A percentile compares a stretch with the other conserved stretches of the same genome.
These are phyloP conservation scores for Leucozona laternaria DNA, from an alignment of 2,888 invertebrate genomes.

Conservation along the genomic window DNA sequence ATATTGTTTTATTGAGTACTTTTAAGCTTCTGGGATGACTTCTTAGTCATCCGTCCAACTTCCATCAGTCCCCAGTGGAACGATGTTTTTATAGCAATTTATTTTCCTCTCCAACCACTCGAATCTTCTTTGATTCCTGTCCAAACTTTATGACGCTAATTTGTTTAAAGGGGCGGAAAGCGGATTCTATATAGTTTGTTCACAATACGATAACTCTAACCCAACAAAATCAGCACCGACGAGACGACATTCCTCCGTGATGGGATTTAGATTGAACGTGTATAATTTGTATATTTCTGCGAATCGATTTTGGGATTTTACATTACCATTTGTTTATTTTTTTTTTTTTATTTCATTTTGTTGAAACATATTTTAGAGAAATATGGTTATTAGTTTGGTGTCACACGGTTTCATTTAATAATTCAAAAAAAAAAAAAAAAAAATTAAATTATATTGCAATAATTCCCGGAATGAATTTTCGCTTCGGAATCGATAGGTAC, in stretches of 20 bases:
- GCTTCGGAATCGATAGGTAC: neutral
- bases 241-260: conserved; percentile 18
- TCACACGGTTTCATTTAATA: neutral
- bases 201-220: neutral
- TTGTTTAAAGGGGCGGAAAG: conserved; percentile 17
- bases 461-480: conserved; percentile 11
- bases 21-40: conserved; percentile 29
- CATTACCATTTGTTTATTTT: neutral
- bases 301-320: conserved; percentile 34
- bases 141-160: conserved; percentile 31
- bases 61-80: neutral
- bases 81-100: conserved; percentile 39
- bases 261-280: conserved; percentile 17
- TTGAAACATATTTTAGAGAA: neutral
- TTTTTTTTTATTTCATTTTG: neutral
- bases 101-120: conserved; percentile 43
- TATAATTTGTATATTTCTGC: conserved; percentile 12
- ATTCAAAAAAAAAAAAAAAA: neutral
- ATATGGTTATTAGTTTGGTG: conserved; percentile 30
- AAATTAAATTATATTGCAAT: conserved; percentile 3
- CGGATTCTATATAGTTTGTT: conserved; percentile 4
- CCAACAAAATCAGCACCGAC: neutral
- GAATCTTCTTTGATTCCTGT: conserved; percentile 12
- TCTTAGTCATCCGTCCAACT: neutral
- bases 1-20: conserved; percentile 20